Evolutionary conservation across 2,113 vertebrate species (phyloP).

Genomic region (Nothobranchius furzeri): DNA sequence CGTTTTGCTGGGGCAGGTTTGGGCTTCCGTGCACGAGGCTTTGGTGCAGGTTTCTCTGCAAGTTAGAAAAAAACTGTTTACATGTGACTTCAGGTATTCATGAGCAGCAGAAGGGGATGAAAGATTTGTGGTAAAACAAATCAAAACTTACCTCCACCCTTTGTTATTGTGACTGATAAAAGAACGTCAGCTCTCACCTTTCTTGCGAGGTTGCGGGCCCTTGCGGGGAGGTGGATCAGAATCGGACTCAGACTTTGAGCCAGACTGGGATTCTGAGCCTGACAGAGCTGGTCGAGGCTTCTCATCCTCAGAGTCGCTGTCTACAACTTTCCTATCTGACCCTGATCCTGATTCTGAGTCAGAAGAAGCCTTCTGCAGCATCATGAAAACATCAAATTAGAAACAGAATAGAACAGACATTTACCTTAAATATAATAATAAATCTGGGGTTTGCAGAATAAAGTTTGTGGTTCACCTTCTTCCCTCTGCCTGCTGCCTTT

Average conservation of each 20-base stretch:
- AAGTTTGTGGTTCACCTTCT: slow-evolving; percentile 61
- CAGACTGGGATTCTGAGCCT: slow-evolving; percentile 80
- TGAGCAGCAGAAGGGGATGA: background rate
- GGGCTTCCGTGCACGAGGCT: slow-evolving; percentile 86
- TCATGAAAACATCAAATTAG: background rate
- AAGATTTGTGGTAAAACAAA: too few relatives aligned
- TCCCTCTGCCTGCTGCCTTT: slow-evolving; percentile 80
- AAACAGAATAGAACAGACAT: background rate
- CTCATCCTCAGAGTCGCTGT: slow-evolving; percentile 80
- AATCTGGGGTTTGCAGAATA: background rate
- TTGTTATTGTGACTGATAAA: background rate
- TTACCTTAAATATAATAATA: background rate
- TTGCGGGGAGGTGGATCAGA: slow-evolving; percentile 89
- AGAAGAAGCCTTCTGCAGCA: slow-evolving; percentile 79
- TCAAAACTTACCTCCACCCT: too few relatives aligned
- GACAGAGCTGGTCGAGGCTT: slow-evolving; percentile 80
- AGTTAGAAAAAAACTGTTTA: background rate
- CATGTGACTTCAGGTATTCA: background rate
- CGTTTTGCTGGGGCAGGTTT: slow-evolving; percentile 83
- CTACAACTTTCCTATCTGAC: slow-evolving; percentile 76
- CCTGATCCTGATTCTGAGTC: slow-evolving; percentile 82
- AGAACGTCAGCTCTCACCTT: slow-evolving; percentile 76
- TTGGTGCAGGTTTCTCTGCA: slow-evolving; percentile 87
- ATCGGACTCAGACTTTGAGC: slow-evolving; percentile 85
- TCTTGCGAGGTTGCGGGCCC: slow-evolving; percentile 83